Conservation (phyloP, 2,113 vertebrate species). For the Larimichthys crocea region DNA sequence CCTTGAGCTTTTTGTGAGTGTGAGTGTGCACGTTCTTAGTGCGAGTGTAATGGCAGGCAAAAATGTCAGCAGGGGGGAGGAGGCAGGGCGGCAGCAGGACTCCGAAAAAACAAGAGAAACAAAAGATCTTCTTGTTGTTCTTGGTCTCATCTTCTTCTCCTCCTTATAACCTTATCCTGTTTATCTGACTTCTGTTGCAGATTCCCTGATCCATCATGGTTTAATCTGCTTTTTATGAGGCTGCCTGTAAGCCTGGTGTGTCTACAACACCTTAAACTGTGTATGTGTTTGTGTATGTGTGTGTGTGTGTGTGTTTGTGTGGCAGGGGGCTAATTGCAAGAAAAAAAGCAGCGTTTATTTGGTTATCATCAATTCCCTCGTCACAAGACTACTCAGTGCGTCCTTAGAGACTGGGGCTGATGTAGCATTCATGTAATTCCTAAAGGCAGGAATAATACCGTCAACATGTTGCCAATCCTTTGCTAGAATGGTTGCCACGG, state of each 20-base stretch:
- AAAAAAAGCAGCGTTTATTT: slow-evolving; percentile 19
- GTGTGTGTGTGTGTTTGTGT: slow-evolving; percentile 5
- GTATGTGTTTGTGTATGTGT: slow-evolving; percentile 1
- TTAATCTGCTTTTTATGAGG: slow-evolving; percentile 63
- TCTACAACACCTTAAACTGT: slow-evolving; percentile 9
- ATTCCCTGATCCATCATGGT: slow-evolving; percentile 58
- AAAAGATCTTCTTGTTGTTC: slow-evolving; percentile 56
- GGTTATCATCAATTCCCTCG: slow-evolving; percentile 9
- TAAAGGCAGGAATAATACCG: slow-evolving; percentile 34
- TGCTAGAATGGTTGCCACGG: background rate
- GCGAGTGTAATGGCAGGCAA: slow-evolving; percentile 46
- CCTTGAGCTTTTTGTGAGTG: slow-evolving; percentile 37
- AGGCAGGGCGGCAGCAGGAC: slow-evolving; percentile 9
- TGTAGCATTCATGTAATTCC: slow-evolving; percentile 30
- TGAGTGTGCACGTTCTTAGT: background rate
- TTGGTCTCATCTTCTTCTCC: slow-evolving; percentile 39
- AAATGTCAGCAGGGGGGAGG: slow-evolving; percentile 41
- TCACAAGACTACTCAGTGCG: slow-evolving; percentile 13
- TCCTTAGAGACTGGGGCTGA: slow-evolving; percentile 15
- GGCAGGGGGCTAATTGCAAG: slow-evolving; percentile 7
- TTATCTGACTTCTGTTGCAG: slow-evolving; percentile 56
- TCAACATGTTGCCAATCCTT: slow-evolving; percentile 38
- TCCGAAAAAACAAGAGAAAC: slow-evolving; percentile 36
- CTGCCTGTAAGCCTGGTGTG: slow-evolving; percentile 21
- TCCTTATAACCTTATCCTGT: slow-evolving; percentile 52